Conservation (phyloP, 2,113 vertebrate genomes). For the Phalacrocorax brasilianus region DNA sequence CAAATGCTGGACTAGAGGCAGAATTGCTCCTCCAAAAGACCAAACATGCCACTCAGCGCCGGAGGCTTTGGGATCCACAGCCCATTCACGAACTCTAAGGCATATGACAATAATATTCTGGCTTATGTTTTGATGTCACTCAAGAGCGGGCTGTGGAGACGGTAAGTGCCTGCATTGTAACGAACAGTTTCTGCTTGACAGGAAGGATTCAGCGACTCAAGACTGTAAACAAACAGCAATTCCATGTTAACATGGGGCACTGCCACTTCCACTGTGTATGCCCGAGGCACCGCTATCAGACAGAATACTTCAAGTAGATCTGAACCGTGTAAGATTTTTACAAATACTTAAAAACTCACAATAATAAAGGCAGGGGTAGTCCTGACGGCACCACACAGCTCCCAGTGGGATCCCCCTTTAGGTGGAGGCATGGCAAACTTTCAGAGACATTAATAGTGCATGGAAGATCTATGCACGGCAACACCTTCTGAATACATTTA, state of each 20-base stretch:
- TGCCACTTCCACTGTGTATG: background rate
- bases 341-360: background rate
- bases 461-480: background rate
- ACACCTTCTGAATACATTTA: background rate
- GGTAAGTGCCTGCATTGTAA: constrained; percentile 28
- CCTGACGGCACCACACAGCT: background rate
- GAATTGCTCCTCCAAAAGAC: constrained; percentile 43
- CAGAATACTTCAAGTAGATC: background rate
- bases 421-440: background rate
- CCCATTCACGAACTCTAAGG: constrained; percentile 34
- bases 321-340: background rate
- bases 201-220: constrained; percentile 37
- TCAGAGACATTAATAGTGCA: background rate
- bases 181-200: constrained; percentile 30
- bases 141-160: background rate
- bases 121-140: constrained; percentile 31
- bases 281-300: constrained; percentile 35
- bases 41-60: background rate
- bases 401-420: background rate
- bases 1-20: constrained; percentile 34
- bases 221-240: constrained; percentile 55
- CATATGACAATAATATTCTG: constrained; percentile 15
- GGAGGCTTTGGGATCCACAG: background rate
- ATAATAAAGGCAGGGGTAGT: background rate
- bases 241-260: constrained; percentile 30